Percentiles rank a stretch among this genome's conserved stretches.
phyloP scores from a whole-genome alignment of 2,888 invertebrate genomes.

The Oxyteleia sp. region DNA sequence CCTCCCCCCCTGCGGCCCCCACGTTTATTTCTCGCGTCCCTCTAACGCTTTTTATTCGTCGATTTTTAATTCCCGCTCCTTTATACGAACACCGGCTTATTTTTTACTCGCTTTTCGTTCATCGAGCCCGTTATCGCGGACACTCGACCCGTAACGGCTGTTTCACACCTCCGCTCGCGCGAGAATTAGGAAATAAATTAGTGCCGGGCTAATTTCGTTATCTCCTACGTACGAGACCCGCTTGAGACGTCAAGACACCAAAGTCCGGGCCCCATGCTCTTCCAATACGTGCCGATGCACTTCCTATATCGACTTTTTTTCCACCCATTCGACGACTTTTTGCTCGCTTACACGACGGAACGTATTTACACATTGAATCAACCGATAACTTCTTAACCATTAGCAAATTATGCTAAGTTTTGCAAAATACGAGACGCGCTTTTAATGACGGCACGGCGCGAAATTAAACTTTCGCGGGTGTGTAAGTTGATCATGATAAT shows the following conservation, averaged over 20 bases:
- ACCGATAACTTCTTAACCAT: conserved; percentile 56
- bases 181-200: conserved; percentile 87
- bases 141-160: conserved; percentile 85
- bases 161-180: conserved; percentile 87
- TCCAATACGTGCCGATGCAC: conserved; percentile 53
- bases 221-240: conserved; percentile 82
- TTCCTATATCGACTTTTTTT: conserved; percentile 69
- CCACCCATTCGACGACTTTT: conserved; percentile 6
- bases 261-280: conserved; percentile 39
- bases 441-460: conserved; percentile 51
- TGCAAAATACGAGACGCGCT: conserved; percentile 28
- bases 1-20: conserved; percentile 40
- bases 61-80: conserved; percentile 67
- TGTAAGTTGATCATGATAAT: too few species aligned
- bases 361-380: conserved; percentile 29
- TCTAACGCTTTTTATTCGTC: conserved; percentile 54
- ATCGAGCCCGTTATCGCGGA: conserved; percentile 84
- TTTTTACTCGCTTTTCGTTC: conserved; percentile 65
- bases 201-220: conserved; percentile 87
- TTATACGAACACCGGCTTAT: conserved; percentile 58
- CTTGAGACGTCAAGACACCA: conserved; percentile 76
- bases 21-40: conserved; percentile 47
- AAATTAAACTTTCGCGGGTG: too few species aligned
- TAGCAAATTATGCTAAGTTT: conserved; percentile 59
- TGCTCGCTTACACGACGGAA: conserved; percentile 12